phyloP scores from a whole-genome alignment of 2,797 vertebrate genomes.

The Margarornis squamiger region DNA sequence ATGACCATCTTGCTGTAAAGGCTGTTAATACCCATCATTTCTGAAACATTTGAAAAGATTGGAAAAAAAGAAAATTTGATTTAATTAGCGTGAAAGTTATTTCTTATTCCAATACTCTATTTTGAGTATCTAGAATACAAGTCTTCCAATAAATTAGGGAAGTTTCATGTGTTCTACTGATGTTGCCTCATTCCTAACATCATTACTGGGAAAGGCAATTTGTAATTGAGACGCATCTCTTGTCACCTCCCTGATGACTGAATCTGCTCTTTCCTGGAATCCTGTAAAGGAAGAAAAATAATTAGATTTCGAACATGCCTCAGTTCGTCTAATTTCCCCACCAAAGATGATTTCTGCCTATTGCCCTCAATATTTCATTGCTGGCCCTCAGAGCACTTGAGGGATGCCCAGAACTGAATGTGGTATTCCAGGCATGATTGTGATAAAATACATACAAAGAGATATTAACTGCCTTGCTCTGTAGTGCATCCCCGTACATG shows the following conservation, averaged over 20 bases:
- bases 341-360: neutral
- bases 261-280: neutral
- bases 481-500: neutral
- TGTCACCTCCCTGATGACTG: neutral
- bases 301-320: neutral
- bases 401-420: neutral
- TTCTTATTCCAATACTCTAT: neutral
- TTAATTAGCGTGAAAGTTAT: neutral
- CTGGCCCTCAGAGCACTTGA: neutral
- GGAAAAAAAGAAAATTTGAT: neutral
- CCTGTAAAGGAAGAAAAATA: neutral
- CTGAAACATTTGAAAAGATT: neutral
- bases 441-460: neutral
- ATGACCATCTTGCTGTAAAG: neutral
- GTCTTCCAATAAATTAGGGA: neutral
- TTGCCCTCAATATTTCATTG: neutral
- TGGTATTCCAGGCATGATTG: neutral
- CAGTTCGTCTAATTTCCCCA: neutral
- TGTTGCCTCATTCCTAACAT: neutral
- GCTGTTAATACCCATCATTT: neutral
- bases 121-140: neutral
- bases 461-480: neutral
- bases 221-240: neutral
- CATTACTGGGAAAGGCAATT: accelerated
- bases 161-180: neutral